Percentiles rank a stretch among this genome's conserved stretches.
These are phyloP conservation scores for Adoxophyes honmai DNA, from an alignment of 1,140 invertebrate species.

Conservation along the genomic window DNA sequence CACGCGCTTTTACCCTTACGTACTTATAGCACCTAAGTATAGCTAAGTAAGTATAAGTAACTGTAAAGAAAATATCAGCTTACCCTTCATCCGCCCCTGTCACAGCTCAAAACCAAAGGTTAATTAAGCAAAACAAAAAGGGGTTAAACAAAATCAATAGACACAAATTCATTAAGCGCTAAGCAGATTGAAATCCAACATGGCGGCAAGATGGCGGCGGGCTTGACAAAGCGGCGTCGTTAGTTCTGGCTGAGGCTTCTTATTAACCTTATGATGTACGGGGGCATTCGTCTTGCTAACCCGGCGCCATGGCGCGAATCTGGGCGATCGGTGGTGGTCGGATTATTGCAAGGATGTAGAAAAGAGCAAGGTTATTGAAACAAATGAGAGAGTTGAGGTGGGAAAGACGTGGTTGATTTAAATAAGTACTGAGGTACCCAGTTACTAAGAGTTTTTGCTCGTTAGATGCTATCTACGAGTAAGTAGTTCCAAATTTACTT, in stretches of 20 bases:
- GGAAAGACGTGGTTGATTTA: too few species aligned
- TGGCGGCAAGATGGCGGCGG: conserved; percentile 67
- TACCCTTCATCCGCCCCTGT: conserved; percentile 37
- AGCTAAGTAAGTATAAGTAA: too few species aligned
- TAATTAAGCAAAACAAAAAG: conserved; percentile 77
- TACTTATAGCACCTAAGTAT: too few species aligned
- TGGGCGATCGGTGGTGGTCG: neutral
- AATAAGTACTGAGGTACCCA: too few species aligned
- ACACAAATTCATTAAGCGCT: conserved; percentile 75
- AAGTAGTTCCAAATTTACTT: too few species aligned
- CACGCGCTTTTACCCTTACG: too few species aligned
- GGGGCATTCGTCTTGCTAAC: conserved; percentile 61
- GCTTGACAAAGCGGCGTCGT: conserved; percentile 71
- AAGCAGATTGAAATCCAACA: conserved; percentile 75
- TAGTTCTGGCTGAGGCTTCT: conserved; percentile 68
- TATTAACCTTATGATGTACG: conserved; percentile 77
- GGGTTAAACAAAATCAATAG: conserved; percentile 76
- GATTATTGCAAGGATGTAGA: too few species aligned
- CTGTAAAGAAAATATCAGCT: neutral
- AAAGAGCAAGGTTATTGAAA: too few species aligned
- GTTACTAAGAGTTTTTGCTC: too few species aligned
- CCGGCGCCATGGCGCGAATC: conserved; percentile 24
- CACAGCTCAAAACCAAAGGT: conserved; percentile 56
- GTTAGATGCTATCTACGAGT: too few species aligned
- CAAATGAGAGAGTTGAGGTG: too few species aligned